A percentile compares a stretch with the other conserved stretches of the same genome.
phyloP scores from a whole-genome alignment of 2,888 invertebrate species.

The Isotomurus palustris region DNA sequence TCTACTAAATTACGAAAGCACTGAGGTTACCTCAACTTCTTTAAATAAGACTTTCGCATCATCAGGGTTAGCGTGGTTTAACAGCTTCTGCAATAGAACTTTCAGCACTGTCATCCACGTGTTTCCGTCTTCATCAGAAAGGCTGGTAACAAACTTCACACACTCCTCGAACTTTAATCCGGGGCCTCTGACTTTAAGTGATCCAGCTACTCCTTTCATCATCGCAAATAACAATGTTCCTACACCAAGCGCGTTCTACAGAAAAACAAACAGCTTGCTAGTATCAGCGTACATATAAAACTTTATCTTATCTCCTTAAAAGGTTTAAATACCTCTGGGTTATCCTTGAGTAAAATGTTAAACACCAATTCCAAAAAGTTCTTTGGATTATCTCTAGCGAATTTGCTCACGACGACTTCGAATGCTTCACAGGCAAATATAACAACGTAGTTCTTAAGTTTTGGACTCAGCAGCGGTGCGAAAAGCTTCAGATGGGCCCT shows the following conservation, averaged over 20 bases:
- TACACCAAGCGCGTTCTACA: slow-evolving; percentile 70
- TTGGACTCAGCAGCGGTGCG: slow-evolving; percentile 34
- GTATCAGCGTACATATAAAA: neutral
- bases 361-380: slow-evolving; percentile 33
- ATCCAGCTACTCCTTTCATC: slow-evolving; percentile 69
- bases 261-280: slow-evolving; percentile 45
- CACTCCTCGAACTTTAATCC: slow-evolving; percentile 24
- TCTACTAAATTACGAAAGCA: neutral
- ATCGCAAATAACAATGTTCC: slow-evolving; percentile 85
- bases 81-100: slow-evolving; percentile 15
- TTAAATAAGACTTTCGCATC: slow-evolving; percentile 19
- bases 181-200: slow-evolving; percentile 28
- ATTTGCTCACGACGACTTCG: slow-evolving; percentile 86
- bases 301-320: neutral
- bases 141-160: slow-evolving; percentile 5
- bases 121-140: slow-evolving; percentile 8
- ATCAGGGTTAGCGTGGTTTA: slow-evolving; percentile 22
- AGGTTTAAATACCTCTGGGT: slow-evolving; percentile 23
- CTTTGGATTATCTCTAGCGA: slow-evolving; percentile 63
- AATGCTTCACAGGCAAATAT: slow-evolving; percentile 95
- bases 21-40: slow-evolving; percentile 22
- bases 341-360: slow-evolving; percentile 25
- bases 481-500: slow-evolving; percentile 59
- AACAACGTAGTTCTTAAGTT: slow-evolving; percentile 64
- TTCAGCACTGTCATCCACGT: slow-evolving; percentile 25